Evolutionary conservation across 2,113 vertebrate genomes (phyloP), one percentile per base, ranked within the genome.

Genomic region (Gallinago undulata): DNA sequence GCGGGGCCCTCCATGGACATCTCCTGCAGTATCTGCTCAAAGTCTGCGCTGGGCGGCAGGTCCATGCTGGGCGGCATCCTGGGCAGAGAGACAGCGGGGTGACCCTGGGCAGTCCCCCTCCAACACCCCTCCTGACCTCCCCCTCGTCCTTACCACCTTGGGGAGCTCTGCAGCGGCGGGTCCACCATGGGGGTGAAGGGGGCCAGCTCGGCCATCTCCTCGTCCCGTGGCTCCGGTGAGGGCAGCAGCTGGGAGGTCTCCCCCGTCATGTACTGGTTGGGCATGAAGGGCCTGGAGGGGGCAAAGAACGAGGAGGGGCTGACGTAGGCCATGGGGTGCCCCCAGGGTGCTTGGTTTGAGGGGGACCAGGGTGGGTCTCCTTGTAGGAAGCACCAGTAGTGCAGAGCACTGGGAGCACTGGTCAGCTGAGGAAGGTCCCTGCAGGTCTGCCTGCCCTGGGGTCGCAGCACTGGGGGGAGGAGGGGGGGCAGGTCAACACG

Each of bases 201-300:
- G 21, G 59, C 3, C 35, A 93, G 47, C 35, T 95, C 96, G 0
- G 59, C 11, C 97, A 97, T 97, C 69, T 97, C 97, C 55, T 82
- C 83, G 0, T 96, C 97, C 41, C 0, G 86, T 0, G 30, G 63
- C n/a, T 93, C 76, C 0, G 14, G 51, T 0, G 90, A 66, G 68
- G 96, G 80, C 33, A 93, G 80, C 66, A 91, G 48, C 73, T 87
- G 94, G 0, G 83, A 4, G 4, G 86, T 23, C 47, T 94, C 93
- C 19, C 82, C 81, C 0, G 79, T 1, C 56, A 95, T 5, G 72
- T 24, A 95, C 51, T 90, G 95, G 89, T 9, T 88, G 66, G 92
- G 62, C 62, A 95, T 50, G 81, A 94, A 95, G 73, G 73, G 17
- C 76, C 93, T 94, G 45, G 11, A 59, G 57, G 25, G 51, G 14